phyloP scores from a whole-genome alignment of 1,140 invertebrate genomes.

The Ceratina japonica region DNA sequence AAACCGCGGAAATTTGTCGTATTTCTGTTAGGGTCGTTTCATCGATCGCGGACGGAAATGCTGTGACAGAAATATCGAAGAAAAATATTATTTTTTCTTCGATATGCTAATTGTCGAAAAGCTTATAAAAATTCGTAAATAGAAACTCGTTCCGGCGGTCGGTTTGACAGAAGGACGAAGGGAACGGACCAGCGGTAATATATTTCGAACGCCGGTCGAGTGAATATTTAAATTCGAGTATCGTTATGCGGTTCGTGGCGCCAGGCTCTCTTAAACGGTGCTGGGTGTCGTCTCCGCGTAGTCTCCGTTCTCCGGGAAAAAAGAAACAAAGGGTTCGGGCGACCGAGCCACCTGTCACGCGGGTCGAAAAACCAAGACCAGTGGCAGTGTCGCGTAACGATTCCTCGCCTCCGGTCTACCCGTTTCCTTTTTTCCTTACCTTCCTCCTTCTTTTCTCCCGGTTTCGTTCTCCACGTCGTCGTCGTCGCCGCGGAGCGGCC shows the following conservation, averaged over 20 bases:
- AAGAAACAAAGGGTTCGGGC: constrained; percentile 29
- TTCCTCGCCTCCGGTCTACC: constrained; percentile 42
- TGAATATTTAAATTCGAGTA: constrained; percentile 55
- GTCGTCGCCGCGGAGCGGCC: too few relatives aligned
- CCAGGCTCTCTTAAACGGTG: constrained; percentile 45
- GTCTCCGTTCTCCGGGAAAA: background rate
- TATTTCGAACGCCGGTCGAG: background rate
- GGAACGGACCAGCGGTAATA: background rate
- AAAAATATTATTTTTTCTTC: background rate
- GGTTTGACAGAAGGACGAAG: background rate
- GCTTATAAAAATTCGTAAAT: background rate
- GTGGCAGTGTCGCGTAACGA: constrained; percentile 59
- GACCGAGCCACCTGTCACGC: constrained; percentile 35
- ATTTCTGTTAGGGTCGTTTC: background rate
- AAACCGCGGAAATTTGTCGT: constrained; percentile 21
- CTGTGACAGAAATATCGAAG: too few relatives aligned
- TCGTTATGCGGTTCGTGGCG: constrained; percentile 58
- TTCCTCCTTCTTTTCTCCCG: background rate
- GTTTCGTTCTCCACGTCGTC: background rate
- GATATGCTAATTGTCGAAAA: background rate
- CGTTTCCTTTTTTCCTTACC: constrained; percentile 35
- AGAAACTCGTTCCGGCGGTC: background rate
- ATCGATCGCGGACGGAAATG: too few relatives aligned
- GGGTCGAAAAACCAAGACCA: constrained; percentile 57
- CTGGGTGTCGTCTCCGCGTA: constrained; percentile 35